Conservation (phyloP, 2,888 invertebrate species). For the Mongoloraphidia duomilia region DNA sequence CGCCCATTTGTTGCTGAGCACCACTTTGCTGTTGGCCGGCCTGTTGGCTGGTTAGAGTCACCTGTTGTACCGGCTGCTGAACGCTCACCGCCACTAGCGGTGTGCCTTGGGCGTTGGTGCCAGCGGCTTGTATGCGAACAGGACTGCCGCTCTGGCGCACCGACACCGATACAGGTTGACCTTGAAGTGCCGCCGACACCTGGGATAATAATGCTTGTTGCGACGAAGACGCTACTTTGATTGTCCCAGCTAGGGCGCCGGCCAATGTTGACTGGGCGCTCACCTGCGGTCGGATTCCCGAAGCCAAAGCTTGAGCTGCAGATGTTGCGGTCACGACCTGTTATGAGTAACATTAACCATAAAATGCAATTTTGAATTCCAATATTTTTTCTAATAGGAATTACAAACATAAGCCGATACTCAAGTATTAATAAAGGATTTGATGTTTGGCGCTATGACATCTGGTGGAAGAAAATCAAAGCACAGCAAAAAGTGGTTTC, state of each 20-base stretch:
- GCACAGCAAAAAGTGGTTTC: no score
- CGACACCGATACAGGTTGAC: slow-evolving; percentile 28
- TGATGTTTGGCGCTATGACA: no score
- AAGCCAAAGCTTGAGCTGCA: slow-evolving; percentile 29
- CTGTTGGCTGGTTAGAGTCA: slow-evolving; percentile 17
- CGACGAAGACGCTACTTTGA: slow-evolving; percentile 35
- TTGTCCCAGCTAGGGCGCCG: slow-evolving; percentile 29
- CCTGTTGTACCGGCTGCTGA: slow-evolving; percentile 27
- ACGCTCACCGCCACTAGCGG: slow-evolving; percentile 43
- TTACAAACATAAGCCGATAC: no score
- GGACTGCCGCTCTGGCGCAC: slow-evolving; percentile 40
- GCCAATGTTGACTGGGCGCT: slow-evolving; percentile 30
- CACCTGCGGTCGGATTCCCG: slow-evolving; percentile 36
- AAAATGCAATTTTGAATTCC: no score
- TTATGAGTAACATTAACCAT: not conserved
- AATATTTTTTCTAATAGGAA: no score
- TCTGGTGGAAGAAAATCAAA: no score
- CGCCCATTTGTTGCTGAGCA: no score
- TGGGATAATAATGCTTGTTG: slow-evolving; percentile 38
- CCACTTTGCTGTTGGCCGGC: slow-evolving; percentile 20
- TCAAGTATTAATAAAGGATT: no score
- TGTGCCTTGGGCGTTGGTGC: slow-evolving; percentile 30
- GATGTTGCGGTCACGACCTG: slow-evolving; percentile 43
- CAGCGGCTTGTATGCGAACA: slow-evolving; percentile 41
- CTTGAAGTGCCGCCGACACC: slow-evolving; percentile 37